These are phyloP conservation scores for Macaca fascicularis DNA, from an alignment of 2,113 vertebrate genomes.

Conservation along the genomic window T2T-MFA8v1.1 NC_088381.1:135681501-135682000, in stretches of 20 bases:
- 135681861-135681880: neutral
- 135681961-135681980: neutral
- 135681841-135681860: neutral
- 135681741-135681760: neutral
- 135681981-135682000: rapidly evolving
- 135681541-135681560: too few species aligned
- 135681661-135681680: too few species aligned
- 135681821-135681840: neutral
- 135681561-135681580: too few species aligned
- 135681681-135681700: too few species aligned
- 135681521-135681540: too few species aligned
- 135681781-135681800: rapidly evolving
- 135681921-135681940: neutral
- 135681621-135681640: too few species aligned
- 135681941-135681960: neutral
- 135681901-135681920: neutral
- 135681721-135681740: too few species aligned
- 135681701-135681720: too few species aligned
- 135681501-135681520: too few species aligned
- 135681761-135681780: neutral
- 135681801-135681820: neutral
- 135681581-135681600: too few species aligned
- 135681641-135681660: too few species aligned
- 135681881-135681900: neutral
- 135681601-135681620: too few species aligned